Evolutionary conservation across 2,888 invertebrate species (phyloP), one percentile per base, ranked within the genome.

Genomic region (Augiades crinisus): DNA sequence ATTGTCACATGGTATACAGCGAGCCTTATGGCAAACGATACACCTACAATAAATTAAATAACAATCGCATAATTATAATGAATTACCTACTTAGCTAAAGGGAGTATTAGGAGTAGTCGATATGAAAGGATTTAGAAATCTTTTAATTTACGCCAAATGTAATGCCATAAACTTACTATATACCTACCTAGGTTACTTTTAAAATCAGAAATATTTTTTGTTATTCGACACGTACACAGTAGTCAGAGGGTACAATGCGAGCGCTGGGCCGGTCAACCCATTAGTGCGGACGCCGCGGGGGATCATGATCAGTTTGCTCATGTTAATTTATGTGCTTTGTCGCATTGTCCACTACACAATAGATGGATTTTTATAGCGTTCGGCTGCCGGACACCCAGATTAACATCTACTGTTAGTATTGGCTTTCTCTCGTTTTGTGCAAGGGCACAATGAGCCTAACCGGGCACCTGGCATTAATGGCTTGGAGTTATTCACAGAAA

Each of bases 321-420:
- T 78, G 81, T 82, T 88, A 88, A 89, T 89, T 89, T 89, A 88
- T 88, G 88, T 88, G 75, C 80, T 87, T 87, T 88, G 88, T 85
- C 67, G 78, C 75, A 69, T 87, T 88, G 85, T 88, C 70, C 78
- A 64, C 56, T 60, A 45, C 56, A 84, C 83, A 84, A 84, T 75
- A 56, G 74, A 46, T 63, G 59, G 75, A 81, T 84, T 88, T 49
- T 88, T 88, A 86, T 84, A 84, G 78, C 71, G 63, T 75, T 80
- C 75, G 72, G 76, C 81, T 84, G 86, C 88, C 75, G 88, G 87
- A 85, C 88, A 82, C 83, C 80, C 82, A 87, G 88, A 88, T 88
- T 86, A 88, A 80, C 81, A 85, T 88, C 87, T 75, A 82, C 70
- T 74, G 74, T 72, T 70, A 71, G 75, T 72, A 69, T 78, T 70